These are phyloP conservation scores for Drosophila paramelanica DNA, from an alignment of 2,888 invertebrate species.

Conservation along the genomic window DNA sequence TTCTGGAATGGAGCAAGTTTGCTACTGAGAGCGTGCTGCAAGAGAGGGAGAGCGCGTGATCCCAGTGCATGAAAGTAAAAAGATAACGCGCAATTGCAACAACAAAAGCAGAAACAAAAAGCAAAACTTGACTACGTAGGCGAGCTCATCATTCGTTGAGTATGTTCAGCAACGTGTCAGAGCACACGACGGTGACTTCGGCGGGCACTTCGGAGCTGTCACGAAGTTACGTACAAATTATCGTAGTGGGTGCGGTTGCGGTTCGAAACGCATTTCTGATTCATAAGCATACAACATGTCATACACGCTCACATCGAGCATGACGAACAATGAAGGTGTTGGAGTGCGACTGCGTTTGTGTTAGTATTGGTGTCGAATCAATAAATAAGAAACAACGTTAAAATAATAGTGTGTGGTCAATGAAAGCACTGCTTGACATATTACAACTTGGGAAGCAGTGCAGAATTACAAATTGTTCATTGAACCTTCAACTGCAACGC, in stretches of 20 bases:
- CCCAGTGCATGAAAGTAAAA: slow-evolving; percentile 71
- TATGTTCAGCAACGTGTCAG: slow-evolving; percentile 70
- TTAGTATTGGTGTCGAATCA: slow-evolving; percentile 24
- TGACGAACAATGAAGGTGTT: slow-evolving; percentile 55
- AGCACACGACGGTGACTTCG: slow-evolving; percentile 37
- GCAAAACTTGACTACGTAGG: slow-evolving; percentile 58
- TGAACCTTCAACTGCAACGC: slow-evolving; percentile 48
- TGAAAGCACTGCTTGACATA: slow-evolving; percentile 46
- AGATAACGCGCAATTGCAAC: slow-evolving; percentile 74
- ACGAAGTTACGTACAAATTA: slow-evolving; percentile 49
- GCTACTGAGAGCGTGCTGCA: slow-evolving; percentile 18
- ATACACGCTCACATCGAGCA: slow-evolving; percentile 33
- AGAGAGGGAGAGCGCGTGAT: slow-evolving; percentile 46
- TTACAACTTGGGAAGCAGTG: slow-evolving; percentile 33
- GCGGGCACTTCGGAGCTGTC: slow-evolving; percentile 5
- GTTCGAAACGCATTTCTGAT: slow-evolving; percentile 47
- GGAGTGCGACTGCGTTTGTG: slow-evolving; percentile 19
- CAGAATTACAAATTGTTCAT: slow-evolving; percentile 16
- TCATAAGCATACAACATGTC: slow-evolving; percentile 32
- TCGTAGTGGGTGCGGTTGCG: slow-evolving; percentile 66
- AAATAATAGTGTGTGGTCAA: slow-evolving; percentile 12
- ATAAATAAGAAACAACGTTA: slow-evolving; percentile 13
- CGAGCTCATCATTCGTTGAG: slow-evolving; percentile 43
- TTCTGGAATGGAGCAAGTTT: slow-evolving; percentile 57
- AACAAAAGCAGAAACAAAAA: slow-evolving; percentile 37